Evolutionary conservation across 30 jellyfish, hydroid and myxozoan species (phyloP).

Genomic region (Hydractinia symbiolongicarpus): DNA sequence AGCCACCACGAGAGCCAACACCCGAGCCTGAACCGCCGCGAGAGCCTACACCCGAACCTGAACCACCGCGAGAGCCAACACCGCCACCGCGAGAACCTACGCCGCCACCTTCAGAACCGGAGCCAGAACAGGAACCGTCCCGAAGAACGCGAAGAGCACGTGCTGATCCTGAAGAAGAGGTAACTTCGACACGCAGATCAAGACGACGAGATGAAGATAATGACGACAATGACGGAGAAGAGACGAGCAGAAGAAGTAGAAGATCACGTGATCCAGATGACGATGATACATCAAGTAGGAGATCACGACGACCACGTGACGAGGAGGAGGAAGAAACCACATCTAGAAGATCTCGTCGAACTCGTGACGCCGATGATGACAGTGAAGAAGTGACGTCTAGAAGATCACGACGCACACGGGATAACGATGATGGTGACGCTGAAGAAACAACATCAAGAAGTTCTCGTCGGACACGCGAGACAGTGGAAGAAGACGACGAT

Average conservation of each 20-base stretch:
- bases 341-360: slow-evolving; percentile 18
- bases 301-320: not conserved
- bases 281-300: not conserved
- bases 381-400: not conserved
- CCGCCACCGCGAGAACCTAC: slow-evolving; percentile 18
- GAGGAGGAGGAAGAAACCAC: not conserved
- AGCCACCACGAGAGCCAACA: not conserved
- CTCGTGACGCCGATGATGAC: not conserved
- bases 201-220: not conserved
- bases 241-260: not conserved
- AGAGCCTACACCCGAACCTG: not conserved
- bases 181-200: slow-evolving; percentile 5
- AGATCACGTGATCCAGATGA: slow-evolving; percentile 9
- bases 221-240: not conserved
- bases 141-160: not conserved
- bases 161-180: not conserved
- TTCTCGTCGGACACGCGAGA: not conserved
- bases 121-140: not conserved
- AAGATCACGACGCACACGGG: slow-evolving; percentile 23
- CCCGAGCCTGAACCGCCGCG: not conserved
- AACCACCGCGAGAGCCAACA: slow-evolving; percentile 13
- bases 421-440: slow-evolving; percentile 15
- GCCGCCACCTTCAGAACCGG: slow-evolving; percentile 10
- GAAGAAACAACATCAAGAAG: not conserved
- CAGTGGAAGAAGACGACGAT: slow-evolving; percentile 19